These are phyloP conservation scores for Sarcophaga bullata DNA, from an alignment of 1,140 invertebrate genomes.

Conservation along the genomic window DNA sequence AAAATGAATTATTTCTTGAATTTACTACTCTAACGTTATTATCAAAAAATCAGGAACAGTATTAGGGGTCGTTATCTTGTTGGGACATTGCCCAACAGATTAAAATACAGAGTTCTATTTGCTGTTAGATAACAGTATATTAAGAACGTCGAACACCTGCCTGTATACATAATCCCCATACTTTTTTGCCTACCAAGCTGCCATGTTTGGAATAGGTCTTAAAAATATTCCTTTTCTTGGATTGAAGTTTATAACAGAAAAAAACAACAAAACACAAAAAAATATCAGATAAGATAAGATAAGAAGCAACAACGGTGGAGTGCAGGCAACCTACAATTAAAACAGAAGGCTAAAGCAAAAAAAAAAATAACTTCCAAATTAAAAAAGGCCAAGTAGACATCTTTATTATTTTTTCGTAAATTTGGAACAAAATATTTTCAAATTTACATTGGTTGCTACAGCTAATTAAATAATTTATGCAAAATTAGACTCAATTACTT, in stretches of 20 bases:
- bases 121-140: too few relatives aligned
- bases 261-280: not conserved
- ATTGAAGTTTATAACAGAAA: not conserved
- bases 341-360: not conserved
- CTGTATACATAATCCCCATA: too few relatives aligned
- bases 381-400: constrained; percentile 6
- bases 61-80: too few relatives aligned
- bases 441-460: not conserved
- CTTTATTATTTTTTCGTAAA: not conserved
- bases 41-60: too few relatives aligned
- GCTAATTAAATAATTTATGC: constrained; percentile 35
- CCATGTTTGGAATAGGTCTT: too few relatives aligned
- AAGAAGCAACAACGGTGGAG: not conserved
- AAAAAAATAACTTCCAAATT: not conserved
- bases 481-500: constrained; percentile 24
- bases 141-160: too few relatives aligned
- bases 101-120: too few relatives aligned
- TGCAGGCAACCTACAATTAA: not conserved
- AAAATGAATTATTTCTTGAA: too few relatives aligned
- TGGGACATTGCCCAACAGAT: too few relatives aligned
- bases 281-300: not conserved
- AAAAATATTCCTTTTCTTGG: too few relatives aligned
- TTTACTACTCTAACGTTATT: too few relatives aligned
- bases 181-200: too few relatives aligned
- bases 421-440: not conserved